Evolutionary conservation across 1,140 invertebrate genomes (phyloP), one percentile per base, ranked within the genome.

Genomic region (Chironomus striatipennis): DNA sequence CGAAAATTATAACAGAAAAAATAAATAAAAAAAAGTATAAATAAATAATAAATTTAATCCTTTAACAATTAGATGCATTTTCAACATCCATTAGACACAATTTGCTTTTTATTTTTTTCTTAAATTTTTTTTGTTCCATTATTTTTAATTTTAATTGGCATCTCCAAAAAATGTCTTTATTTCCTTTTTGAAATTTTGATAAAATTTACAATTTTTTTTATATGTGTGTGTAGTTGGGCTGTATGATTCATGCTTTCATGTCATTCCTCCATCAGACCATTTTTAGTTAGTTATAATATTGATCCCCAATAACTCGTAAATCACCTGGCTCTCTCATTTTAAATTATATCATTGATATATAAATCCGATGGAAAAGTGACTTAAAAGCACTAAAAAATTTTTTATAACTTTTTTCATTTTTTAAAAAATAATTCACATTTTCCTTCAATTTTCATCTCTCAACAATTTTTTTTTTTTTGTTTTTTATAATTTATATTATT

Each of bases 401-500:
- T 7, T 12, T 47, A 47, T 47, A 8, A 12, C 43, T 47, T 57
- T 57, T 57, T 5, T 70, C 18, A 18, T 5, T 18, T 67, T 7
- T 20, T 70, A 70, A 70, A 34, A 18, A 70, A 5, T 21, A 17
- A 70, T 70, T 70, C n/a, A n/a, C 47, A 57, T 70, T 70, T 70
- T 70, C 65, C 65, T 70, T 70, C 65, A 70, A 70, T 20, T 57
- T 70, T 21, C 65, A 70, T 70, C 65, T 70, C 65, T 70, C 65
- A 70, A 70, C 65, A 70, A 70, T 70, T 70, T 70, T 70, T n/a
- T n/a, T 5, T 12, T 47, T 47, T 47, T 12, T 9, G 8, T 47
- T 5, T 47, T 12, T 57, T 34, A 34, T 34, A 34, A 1, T 34
- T 47, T 7, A 47, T 47, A 47, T 47, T 47, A 47, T 47, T 43